Percentiles rank a stretch among this genome's conserved stretches.
phyloP scores from a whole-genome alignment of 2,113 vertebrate species.

The Canis aureus region DNA sequence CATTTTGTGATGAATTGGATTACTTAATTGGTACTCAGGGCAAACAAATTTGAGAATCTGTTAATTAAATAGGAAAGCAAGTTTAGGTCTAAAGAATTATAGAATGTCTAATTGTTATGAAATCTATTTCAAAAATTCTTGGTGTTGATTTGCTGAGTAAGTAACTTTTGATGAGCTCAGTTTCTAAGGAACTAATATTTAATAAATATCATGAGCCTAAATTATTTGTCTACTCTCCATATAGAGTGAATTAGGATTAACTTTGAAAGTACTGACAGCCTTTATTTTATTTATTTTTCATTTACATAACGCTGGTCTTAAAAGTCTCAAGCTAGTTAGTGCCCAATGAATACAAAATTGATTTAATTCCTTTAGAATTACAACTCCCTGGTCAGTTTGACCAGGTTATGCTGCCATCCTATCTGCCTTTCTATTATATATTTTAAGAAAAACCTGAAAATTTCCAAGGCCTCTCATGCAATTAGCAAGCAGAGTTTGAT shows the following conservation, averaged over 20 bases:
- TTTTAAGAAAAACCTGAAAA: background rate
- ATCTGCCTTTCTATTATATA: background rate
- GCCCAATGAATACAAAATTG: background rate
- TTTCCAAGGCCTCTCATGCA: background rate
- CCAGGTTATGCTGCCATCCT: background rate
- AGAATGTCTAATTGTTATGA: background rate
- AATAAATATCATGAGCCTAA: background rate
- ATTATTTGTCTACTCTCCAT: background rate
- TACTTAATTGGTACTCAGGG: background rate
- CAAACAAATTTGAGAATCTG: background rate
- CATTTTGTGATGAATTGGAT: background rate
- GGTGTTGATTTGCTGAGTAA: background rate
- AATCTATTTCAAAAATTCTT: background rate
- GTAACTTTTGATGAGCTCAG: background rate
- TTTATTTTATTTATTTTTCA: background rate
- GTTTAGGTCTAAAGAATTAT: background rate
- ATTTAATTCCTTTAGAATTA: background rate
- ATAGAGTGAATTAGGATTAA: background rate
- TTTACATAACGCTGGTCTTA: background rate
- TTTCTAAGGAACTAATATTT: background rate
- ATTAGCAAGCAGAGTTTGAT: background rate
- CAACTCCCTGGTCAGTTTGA: background rate
- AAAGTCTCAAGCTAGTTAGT: background rate
- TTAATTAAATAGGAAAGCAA: background rate
- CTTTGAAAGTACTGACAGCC: background rate